A percentile compares a stretch with the other conserved stretches of the same genome.
Conservation (phyloP, 2,113 vertebrate genomes). For the Holacanthus passer region DNA sequence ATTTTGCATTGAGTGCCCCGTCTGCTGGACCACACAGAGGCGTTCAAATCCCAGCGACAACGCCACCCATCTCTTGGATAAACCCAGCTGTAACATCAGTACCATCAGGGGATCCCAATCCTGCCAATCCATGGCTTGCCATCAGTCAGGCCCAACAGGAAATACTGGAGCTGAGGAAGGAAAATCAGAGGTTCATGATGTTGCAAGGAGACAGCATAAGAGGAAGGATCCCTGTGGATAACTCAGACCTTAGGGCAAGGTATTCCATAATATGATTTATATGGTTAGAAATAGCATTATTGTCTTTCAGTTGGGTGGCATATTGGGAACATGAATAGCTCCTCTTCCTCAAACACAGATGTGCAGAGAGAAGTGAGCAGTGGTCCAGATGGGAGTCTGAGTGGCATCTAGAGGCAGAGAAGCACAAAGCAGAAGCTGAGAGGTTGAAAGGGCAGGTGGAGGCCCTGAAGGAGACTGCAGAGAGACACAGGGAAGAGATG, state of each 20-base stretch:
- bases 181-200: conserved; percentile 76
- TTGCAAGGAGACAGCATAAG: conserved; percentile 48
- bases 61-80: conserved; percentile 48
- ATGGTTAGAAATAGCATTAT: not conserved
- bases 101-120: conserved; percentile 33
- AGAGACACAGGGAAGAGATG: conserved; percentile 73
- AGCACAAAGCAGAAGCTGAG: conserved; percentile 74
- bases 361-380: conserved; percentile 57
- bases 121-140: conserved; percentile 66
- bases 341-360: conserved; percentile 55
- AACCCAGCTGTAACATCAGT: conserved; percentile 32
- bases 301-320: not conserved
- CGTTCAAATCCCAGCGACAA: conserved; percentile 8
- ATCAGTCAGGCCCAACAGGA: conserved; percentile 74
- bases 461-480: conserved; percentile 70
- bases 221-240: conserved; percentile 34
- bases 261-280: conserved; percentile 31
- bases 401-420: conserved; percentile 68
- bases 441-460: conserved; percentile 80
- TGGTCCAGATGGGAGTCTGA: conserved; percentile 62
- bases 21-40: conserved; percentile 35
- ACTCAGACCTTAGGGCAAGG: conserved; percentile 48
- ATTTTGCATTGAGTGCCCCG: conserved; percentile 71
- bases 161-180: conserved; percentile 72
- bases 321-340: conserved; percentile 2